Conservation (phyloP, 2,888 invertebrate species). For the Drosophila borborema region DNA sequence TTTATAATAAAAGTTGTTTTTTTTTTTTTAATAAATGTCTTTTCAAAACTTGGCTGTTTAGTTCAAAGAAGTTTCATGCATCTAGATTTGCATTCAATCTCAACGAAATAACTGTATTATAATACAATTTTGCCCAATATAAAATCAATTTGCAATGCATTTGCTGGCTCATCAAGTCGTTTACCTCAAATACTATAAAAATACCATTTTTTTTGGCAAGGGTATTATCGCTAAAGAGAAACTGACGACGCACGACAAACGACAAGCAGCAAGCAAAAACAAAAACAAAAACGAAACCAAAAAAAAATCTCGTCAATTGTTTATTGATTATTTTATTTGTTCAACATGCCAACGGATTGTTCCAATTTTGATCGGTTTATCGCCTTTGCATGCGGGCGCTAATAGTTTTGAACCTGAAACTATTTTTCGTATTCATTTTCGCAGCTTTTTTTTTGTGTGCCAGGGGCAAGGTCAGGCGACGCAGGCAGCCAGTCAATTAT, state of each 20-base stretch:
- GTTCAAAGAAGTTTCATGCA: not conserved
- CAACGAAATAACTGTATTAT: not conserved
- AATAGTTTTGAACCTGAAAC: conserved; percentile 74
- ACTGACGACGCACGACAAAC: conserved; percentile 36
- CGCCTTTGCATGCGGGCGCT: conserved; percentile 66
- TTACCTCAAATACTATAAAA: too few species aligned
- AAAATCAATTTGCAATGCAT: not conserved
- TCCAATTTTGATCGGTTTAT: conserved; percentile 78
- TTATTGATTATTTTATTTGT: conserved; percentile 54
- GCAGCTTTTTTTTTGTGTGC: conserved; percentile 45
- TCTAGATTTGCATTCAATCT: not conserved
- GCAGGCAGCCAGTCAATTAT: not conserved
- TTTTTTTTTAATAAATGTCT: too few species aligned
- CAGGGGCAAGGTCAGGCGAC: conserved; percentile 59
- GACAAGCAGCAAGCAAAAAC: conserved; percentile 10
- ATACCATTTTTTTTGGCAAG: not conserved
- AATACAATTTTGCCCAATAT: not conserved
- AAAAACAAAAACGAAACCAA: conserved; percentile 17
- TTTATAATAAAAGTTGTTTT: too few species aligned
- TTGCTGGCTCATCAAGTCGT: not conserved
- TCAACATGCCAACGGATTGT: conserved; percentile 59
- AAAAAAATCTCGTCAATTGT: conserved; percentile 36
- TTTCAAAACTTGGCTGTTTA: too few species aligned
- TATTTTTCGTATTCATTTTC: conserved; percentile 2
- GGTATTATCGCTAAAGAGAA: conserved; percentile 10